phyloP scores from a whole-genome alignment of 2,888 invertebrate genomes.

The Tipula vernalis region DNA sequence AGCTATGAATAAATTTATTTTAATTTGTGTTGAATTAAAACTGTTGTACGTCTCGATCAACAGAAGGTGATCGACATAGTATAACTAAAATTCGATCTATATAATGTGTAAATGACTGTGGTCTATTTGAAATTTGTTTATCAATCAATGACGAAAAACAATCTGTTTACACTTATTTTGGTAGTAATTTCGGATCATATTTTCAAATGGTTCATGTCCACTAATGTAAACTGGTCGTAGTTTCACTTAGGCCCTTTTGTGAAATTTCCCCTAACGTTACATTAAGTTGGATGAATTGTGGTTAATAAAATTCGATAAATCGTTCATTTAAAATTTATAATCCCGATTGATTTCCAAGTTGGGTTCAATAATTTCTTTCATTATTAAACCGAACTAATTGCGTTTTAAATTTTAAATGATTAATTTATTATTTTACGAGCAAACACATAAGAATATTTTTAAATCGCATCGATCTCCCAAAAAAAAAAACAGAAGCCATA shows the following conservation, averaged over 20 bases:
- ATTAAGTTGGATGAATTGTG: no score
- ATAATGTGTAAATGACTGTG: no score
- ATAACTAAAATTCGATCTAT: no score
- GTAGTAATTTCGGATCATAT: not conserved
- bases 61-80: no score
- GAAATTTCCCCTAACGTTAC: not conserved
- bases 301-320: no score
- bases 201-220: not conserved
- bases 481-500: not conserved
- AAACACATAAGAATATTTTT: not conserved
- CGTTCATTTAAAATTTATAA: not conserved
- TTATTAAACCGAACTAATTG: not conserved
- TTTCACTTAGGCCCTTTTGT: not conserved
- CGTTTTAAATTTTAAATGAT: not conserved
- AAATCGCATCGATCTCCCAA: no score
- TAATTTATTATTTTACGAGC: not conserved
- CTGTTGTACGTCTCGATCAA: no score
- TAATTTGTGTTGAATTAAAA: no score
- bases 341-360: not conserved
- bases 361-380: not conserved
- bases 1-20: no score
- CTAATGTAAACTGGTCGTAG: not conserved
- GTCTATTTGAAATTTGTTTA: no score
- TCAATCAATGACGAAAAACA: no score
- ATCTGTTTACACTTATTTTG: no score